phyloP scores from a whole-genome alignment of 2,888 invertebrate genomes.

The Epicampocera succincta region DNA sequence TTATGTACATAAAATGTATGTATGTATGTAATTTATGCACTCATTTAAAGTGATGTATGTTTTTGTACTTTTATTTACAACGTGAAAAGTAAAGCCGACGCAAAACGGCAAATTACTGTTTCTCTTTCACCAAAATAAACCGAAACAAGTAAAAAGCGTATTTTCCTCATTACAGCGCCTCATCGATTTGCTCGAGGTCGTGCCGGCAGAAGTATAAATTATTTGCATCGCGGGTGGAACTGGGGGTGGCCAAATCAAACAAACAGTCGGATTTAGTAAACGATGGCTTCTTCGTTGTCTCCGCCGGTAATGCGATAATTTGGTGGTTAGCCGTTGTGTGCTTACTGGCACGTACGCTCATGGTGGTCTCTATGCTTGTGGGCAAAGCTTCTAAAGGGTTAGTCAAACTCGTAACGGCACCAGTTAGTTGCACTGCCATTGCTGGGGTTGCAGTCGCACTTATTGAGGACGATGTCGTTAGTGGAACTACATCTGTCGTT shows the following conservation, averaged over 20 bases:
- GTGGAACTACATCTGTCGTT: conserved; percentile 61
- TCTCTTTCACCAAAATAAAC: too few species aligned
- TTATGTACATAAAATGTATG: too few species aligned
- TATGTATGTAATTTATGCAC: too few species aligned
- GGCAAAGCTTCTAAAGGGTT: conserved; percentile 56
- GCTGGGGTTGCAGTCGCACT: conserved; percentile 13
- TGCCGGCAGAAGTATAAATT: conserved; percentile 72
- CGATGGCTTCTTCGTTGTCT: conserved; percentile 26
- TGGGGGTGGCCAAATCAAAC: neutral
- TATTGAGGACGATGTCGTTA: conserved; percentile 41
- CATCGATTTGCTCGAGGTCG: conserved; percentile 77
- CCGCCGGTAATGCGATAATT: conserved; percentile 3
- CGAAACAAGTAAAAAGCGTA: too few species aligned
- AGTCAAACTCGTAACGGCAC: conserved; percentile 58
- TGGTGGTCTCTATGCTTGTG: conserved; percentile 53
- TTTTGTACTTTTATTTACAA: too few species aligned
- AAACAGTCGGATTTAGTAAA: conserved; percentile 14
- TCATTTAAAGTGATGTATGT: too few species aligned
- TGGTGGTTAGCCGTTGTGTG: conserved; percentile 1
- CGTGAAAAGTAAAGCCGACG: neutral
- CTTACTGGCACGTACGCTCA: conserved; percentile 65
- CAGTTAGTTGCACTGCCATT: conserved; percentile 34
- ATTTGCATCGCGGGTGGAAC: conserved; percentile 69
- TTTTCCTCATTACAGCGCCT: conserved; percentile 75
- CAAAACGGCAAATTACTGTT: neutral